These are phyloP conservation scores for Lamproptera curius DNA, from an alignment of 2,888 invertebrate species.

Conservation along the genomic window DNA sequence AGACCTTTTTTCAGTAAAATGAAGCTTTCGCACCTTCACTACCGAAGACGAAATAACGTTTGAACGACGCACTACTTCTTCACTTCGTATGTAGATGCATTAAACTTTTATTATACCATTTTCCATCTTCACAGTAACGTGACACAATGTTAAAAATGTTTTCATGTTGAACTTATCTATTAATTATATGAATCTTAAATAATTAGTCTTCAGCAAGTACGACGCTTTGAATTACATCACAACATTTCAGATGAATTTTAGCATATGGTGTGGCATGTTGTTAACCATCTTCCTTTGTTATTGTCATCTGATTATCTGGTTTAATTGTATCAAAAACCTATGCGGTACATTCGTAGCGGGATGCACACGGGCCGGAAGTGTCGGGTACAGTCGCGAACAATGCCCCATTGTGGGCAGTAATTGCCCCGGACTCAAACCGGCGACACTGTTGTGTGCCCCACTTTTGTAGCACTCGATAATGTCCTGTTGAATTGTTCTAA, in stretches of 20 bases:
- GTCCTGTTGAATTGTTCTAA: slow-evolving; percentile 19
- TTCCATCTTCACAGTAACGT: too few species aligned
- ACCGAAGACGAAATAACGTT: too few species aligned
- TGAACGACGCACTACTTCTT: too few species aligned
- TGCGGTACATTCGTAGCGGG: slow-evolving; percentile 34
- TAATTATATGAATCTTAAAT: too few species aligned
- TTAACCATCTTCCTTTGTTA: slow-evolving; percentile 9
- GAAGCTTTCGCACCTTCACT: too few species aligned
- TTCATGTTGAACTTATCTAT: too few species aligned
- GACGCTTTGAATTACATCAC: neutral
- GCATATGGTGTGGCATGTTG: neutral
- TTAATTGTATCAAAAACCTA: slow-evolving; percentile 10
- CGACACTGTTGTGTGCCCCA: slow-evolving; percentile 43
- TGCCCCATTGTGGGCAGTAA: slow-evolving; percentile 63
- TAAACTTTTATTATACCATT: too few species aligned
- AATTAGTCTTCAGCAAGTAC: neutral
- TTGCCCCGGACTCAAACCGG: slow-evolving; percentile 48
- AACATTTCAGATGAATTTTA: neutral
- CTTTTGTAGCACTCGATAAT: slow-evolving; percentile 29
- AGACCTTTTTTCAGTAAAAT: too few species aligned
- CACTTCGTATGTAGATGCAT: too few species aligned
- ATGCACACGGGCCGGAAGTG: slow-evolving; percentile 52
- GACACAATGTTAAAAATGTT: too few species aligned
- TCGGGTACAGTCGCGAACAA: slow-evolving; percentile 53
- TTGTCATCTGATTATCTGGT: slow-evolving; percentile 1